These are phyloP conservation scores for Drosophila parthenogenetica DNA, from an alignment of 2,888 invertebrate genomes.

Conservation along the genomic window DNA sequence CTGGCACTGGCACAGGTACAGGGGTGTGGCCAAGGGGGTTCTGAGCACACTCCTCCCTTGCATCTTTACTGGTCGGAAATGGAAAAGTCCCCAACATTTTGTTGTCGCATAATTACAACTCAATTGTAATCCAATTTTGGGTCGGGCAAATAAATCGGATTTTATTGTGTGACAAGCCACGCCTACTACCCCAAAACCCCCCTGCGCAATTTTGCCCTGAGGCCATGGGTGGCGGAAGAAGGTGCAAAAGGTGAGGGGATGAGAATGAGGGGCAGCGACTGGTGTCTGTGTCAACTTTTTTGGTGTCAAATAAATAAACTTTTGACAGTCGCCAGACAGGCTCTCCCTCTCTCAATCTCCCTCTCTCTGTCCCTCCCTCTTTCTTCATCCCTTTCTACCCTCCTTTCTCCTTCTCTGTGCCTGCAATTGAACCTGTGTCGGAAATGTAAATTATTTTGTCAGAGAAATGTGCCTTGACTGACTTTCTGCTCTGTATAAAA, in stretches of 20 bases:
- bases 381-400: background rate
- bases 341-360: background rate
- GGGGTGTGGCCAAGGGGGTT: background rate
- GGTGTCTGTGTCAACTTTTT: conserved; percentile 80
- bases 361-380: background rate
- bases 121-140: conserved; percentile 80
- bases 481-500: background rate
- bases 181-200: conserved; percentile 7
- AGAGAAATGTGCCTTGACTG: background rate
- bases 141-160: conserved; percentile 73
- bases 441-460: conserved; percentile 71
- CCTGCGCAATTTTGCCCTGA: background rate
- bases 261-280: conserved; percentile 9
- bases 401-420: background rate
- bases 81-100: conserved; percentile 46
- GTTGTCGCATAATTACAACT: conserved; percentile 81
- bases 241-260: background rate
- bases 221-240: background rate
- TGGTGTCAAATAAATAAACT: conserved; percentile 80
- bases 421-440: conserved; percentile 22
- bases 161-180: conserved; percentile 59
- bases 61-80: background rate
- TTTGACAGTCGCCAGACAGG: conserved; percentile 77
- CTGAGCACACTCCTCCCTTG: background rate
- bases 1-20: background rate